A percentile compares a stretch with the other conserved stretches of the same genome.
phyloP scores from a whole-genome alignment of 2,113 vertebrate genomes.

The Sylvicapra grimmia region DNA sequence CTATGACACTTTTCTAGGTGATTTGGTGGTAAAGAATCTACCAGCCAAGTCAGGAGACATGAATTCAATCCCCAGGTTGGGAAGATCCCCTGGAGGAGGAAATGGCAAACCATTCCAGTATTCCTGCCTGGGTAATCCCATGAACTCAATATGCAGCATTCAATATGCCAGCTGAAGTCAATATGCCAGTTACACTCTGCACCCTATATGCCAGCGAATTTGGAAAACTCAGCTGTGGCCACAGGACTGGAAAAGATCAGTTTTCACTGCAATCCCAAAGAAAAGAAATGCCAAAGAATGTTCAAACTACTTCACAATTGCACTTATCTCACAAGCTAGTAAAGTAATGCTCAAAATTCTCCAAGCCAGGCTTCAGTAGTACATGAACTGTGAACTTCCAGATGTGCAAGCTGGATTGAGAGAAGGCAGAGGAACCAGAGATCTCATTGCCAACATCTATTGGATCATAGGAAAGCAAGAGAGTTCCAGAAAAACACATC shows the following conservation, averaged over 20 bases:
- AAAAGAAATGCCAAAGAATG: not conserved
- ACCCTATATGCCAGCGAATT: not conserved
- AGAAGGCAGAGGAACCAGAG: not conserved
- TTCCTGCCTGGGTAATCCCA: not conserved
- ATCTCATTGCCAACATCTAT: not conserved
- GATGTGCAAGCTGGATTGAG: not conserved
- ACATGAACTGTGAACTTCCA: not conserved
- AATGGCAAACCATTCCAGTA: not conserved
- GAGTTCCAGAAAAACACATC: not conserved
- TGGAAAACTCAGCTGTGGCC: not conserved
- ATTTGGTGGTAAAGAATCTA: not conserved
- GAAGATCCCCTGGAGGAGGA: not conserved
- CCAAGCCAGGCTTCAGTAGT: not conserved
- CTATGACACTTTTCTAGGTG: not conserved
- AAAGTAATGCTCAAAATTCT: not conserved
- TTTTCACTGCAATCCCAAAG: not conserved
- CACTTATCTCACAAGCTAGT: not conserved
- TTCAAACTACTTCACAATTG: not conserved
- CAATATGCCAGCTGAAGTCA: not conserved
- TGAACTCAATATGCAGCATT: not conserved
- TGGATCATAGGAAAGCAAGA: not conserved
- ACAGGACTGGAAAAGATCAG: not conserved
- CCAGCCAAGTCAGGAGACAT: not conserved
- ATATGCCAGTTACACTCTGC: not conserved
- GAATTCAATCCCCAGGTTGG: not conserved